Evolutionary conservation across 2,113 vertebrate species (phyloP).

Genomic region (Chaenogobius annularis): DNA sequence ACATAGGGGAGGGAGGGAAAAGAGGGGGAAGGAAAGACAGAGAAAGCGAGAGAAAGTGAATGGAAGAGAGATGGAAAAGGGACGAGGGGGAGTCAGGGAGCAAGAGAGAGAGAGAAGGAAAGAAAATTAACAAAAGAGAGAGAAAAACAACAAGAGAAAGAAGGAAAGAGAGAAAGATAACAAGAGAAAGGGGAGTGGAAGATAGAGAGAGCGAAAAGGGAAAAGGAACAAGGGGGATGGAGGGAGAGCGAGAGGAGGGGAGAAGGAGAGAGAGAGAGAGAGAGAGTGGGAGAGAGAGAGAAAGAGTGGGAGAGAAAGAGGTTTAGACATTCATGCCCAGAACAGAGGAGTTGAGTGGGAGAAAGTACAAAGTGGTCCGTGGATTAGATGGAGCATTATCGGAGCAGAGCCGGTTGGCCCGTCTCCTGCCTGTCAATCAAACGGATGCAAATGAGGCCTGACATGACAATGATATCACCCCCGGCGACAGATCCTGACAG

Average conservation of each 20-base stretch:
- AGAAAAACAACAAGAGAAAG: not conserved
- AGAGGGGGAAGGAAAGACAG: too few species aligned
- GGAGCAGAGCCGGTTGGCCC: constrained; percentile 54
- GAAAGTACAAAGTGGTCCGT: constrained; percentile 62
- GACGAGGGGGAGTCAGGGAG: not conserved
- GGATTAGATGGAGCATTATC: constrained; percentile 73
- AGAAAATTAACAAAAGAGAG: too few species aligned
- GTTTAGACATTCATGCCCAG: constrained; percentile 62
- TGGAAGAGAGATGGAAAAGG: too few species aligned
- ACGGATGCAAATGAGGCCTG: constrained; percentile 58
- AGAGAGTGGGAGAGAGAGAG: not conserved
- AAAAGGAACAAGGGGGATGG: not conserved
- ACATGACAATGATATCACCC: constrained; percentile 67
- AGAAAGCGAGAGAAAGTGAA: too few species aligned
- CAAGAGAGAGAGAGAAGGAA: not conserved
- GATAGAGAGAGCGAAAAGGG: not conserved
- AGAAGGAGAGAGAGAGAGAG: not conserved
- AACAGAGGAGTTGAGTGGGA: constrained; percentile 66
- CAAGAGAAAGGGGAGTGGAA: not conserved
- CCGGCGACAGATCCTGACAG: constrained; percentile 52
- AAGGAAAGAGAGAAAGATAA: not conserved
- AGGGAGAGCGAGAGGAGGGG: not conserved
- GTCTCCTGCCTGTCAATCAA: constrained; percentile 52
- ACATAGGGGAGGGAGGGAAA: not conserved
- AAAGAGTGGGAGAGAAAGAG: not conserved